Percentiles rank a stretch among this genome's conserved stretches.
These are phyloP conservation scores for Dusona sp. DNA, from an alignment of 2,888 invertebrate species.

Conservation along the genomic window DNA sequence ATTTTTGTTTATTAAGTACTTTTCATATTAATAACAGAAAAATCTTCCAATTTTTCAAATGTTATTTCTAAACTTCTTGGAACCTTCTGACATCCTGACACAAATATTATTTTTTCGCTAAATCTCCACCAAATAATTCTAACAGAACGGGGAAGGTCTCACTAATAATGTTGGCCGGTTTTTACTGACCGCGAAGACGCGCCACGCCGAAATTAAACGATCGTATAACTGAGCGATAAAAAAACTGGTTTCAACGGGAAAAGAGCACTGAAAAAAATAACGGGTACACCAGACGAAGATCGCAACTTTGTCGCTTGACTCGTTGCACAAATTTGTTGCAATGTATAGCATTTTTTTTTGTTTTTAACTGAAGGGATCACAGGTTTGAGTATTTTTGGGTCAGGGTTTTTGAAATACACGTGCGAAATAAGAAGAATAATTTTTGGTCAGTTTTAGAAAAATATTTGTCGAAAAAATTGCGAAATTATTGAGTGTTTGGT, in stretches of 20 bases:
- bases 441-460: background rate
- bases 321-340: constrained; percentile 16
- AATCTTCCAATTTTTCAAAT: background rate
- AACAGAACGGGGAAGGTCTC: constrained; percentile 2
- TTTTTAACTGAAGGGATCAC: background rate
- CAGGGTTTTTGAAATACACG: background rate
- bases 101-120: constrained; percentile 5
- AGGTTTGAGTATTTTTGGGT: background rate
- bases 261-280: constrained; percentile 72
- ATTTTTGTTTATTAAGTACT: no score
- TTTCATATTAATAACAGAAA: background rate
- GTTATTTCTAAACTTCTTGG: no score
- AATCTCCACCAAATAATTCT: constrained; percentile 7
- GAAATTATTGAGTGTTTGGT: background rate
- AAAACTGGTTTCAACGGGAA: constrained; percentile 75
- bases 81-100: background rate
- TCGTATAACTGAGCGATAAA: constrained; percentile 70
- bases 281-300: constrained; percentile 64
- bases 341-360: background rate
- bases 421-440: background rate
- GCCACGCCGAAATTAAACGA: constrained; percentile 61
- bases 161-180: constrained; percentile 34
- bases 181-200: constrained; percentile 20
- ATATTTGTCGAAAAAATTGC: background rate
- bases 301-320: constrained; percentile 42